phyloP scores from a whole-genome alignment of 2,797 vertebrate species.

The Sarcophilus harrisii region DNA sequence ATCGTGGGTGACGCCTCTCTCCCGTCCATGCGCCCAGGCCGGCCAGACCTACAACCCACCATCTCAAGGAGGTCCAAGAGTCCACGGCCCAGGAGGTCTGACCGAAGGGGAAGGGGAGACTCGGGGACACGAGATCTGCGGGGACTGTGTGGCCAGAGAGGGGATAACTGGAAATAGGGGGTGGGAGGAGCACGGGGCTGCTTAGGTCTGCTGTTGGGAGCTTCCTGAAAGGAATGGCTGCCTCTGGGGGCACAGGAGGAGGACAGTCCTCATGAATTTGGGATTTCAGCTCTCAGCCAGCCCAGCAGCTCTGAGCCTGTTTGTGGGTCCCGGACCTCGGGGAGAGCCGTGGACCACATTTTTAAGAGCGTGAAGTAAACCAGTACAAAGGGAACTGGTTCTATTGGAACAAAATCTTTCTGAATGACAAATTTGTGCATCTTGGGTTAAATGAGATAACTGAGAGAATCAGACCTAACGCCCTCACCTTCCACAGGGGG shows the following conservation, averaged over 20 bases:
- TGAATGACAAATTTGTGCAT: background rate
- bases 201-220: background rate
- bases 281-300: background rate
- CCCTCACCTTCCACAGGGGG: background rate
- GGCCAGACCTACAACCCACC: background rate
- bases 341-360: background rate
- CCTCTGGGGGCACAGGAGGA: background rate
- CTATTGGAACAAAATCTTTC: background rate
- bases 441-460: background rate
- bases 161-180: background rate
- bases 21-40: background rate
- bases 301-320: background rate
- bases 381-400: background rate
- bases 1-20: background rate
- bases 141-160: background rate
- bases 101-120: background rate
- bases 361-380: background rate
- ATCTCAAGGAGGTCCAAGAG: background rate
- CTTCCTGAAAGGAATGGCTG: background rate
- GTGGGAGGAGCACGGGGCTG: background rate
- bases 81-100: too few relatives aligned
- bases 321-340: background rate
- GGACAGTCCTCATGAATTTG: background rate
- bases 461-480: background rate
- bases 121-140: background rate